Evolutionary conservation across 2,797 vertebrate species (phyloP), one percentile per base, ranked within the genome.

Genomic region (Diceros bicornis): DNA sequence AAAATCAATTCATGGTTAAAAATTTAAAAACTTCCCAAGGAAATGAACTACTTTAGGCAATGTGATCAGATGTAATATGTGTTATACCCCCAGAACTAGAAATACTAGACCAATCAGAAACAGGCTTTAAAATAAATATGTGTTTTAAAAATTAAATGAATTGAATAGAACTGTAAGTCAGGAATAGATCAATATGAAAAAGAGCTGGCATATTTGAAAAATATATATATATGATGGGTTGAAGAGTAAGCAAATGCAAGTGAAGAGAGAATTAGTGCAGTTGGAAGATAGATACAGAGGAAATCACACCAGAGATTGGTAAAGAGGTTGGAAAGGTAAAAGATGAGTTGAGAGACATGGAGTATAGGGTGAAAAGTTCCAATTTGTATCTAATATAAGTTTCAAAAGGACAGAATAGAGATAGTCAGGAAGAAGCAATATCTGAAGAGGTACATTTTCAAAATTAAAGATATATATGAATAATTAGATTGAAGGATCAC

Each of bases 1-100:
- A 81, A 91, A 93, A 84, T 61, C 1, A 68, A 96, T 66, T 90
- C 27, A 91, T 82, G 61, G 7, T 82, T 74, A 34, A 68, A 74
- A 86, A 84, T 68, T 66, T 74, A 81, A 41, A 68, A 9, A 61
- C 37, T 61, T 91, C 21, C 55, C 59, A 91, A 66, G n/a, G n/a
- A 96, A 94, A 75, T 61, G 32, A 50, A 79, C 47, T 91, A 32
- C 74, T 82, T 17, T 82, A 68, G 34, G 17, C 32, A 82, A 29
- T 34, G 17, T 75, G n/a, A 82, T 86, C 10, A 91, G 12, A 87
- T 86, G 12, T 79, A 66, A 66, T 41, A 79, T 34, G n/a, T 79
- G 44, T 74, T 61, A 61, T 61, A 50, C 20, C 41, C 21, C n/a
- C 50, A 21, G 34, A 90, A 85, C 37, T 85, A 84, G 59, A 96